A percentile compares a stretch with the other conserved stretches of the same genome.
These are phyloP conservation scores for Poecilia velifera DNA, from an alignment of 2,797 vertebrate species.

Conservation along the genomic window DNA sequence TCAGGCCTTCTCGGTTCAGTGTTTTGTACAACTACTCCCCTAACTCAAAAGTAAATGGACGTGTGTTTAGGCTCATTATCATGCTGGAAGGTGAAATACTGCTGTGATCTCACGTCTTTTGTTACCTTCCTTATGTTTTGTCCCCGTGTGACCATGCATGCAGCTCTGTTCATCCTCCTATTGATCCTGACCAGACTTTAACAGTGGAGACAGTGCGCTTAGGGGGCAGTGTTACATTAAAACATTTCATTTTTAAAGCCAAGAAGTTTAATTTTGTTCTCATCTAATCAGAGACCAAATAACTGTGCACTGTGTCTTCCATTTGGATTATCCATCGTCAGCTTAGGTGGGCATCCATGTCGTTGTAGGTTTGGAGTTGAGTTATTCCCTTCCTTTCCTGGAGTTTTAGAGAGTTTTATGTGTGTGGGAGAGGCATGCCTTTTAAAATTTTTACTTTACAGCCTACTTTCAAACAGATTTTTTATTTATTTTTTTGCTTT, in stretches of 20 bases:
- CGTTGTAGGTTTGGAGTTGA: too few relatives aligned
- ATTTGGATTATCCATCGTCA: too few relatives aligned
- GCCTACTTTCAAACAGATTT: constrained; percentile 5
- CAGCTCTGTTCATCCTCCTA: background rate
- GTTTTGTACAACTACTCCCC: background rate
- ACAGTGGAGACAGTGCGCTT: background rate
- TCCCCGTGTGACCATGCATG: background rate
- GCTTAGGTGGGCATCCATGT: too few relatives aligned
- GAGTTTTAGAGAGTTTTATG: background rate
- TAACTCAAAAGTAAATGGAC: background rate
- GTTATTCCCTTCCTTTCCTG: too few relatives aligned
- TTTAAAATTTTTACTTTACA: background rate
- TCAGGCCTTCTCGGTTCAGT: background rate
- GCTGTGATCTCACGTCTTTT: background rate
- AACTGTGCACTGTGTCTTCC: too few relatives aligned
- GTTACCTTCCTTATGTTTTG: background rate
- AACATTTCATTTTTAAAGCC: background rate
- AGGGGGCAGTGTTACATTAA: background rate
- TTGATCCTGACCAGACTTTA: background rate
- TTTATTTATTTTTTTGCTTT: constrained; percentile 4
- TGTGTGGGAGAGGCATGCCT: background rate
- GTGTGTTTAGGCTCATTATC: background rate
- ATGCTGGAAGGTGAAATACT: background rate
- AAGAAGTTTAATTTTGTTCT: too few relatives aligned
- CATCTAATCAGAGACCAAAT: too few relatives aligned